Evolutionary conservation across 2,113 vertebrate genomes (phyloP), one percentile per base, ranked within the genome.

Genomic region (Cephalopterus ornatus): DNA sequence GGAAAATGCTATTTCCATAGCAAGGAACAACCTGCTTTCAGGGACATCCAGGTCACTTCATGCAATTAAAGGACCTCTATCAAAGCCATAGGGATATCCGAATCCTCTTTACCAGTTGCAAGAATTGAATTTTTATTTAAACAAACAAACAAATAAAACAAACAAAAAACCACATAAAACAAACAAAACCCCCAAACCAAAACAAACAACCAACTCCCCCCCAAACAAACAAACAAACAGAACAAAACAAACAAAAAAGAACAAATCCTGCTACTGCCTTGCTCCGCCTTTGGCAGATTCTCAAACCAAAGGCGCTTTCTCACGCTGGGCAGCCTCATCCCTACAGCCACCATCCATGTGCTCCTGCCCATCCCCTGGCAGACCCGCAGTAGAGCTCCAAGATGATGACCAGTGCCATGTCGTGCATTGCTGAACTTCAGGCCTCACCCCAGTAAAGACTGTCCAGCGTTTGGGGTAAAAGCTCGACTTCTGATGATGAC

Each of bases 401-500:
- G 28, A 15, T 1, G 0, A 13, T 7, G 8, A 20, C 6, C 71
- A 62, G 18, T 2, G 1, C 28, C n/a, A 0, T 21, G 12, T 55
- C 71, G 47, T 84, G 71, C 67, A 33, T 1, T 35, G 47, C 19
- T 66, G 55, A 85, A 46, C 42, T 86, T 86, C 55, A 63, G 58
- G 8, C 24, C 33, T 55, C 63, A 9, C 13, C 55, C 27, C 20
- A 35, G 1, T 22, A 23, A 71, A 56, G 7, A 9, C 11, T 7
- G 46, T 13, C 21, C 44, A 35, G 22, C 0, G 0, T 53, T 35
- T 52, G 32, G 27, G 44, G 18, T 42, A 33, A 88, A 89, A 58
- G 3, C 20, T 86, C 65, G 68, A 3, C 6, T 37, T 65, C 22
- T 41, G 23, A 26, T 35, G 58, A 59, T 24, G 58, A 24, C n/a